Evolutionary conservation across 2,113 vertebrate species (phyloP).

Genomic region (Mesembrinibis cayennensis): DNA sequence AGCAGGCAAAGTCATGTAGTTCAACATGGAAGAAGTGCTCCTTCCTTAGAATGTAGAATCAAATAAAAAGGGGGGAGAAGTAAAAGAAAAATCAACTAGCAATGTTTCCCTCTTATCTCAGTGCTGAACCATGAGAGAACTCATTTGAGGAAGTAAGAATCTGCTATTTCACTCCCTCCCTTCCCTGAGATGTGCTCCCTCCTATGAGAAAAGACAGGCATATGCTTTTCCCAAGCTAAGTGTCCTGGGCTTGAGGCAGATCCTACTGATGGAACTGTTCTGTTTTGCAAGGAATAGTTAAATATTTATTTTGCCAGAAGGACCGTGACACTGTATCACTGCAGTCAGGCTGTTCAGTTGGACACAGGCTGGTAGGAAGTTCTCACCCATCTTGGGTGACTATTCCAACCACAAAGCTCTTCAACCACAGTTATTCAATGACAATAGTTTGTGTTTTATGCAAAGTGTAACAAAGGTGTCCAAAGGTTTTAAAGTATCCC

Average conservation of each 20-base stretch:
- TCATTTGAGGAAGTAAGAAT: background rate
- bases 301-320: background rate
- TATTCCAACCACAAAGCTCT: background rate
- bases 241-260: background rate
- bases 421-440: background rate
- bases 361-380: background rate
- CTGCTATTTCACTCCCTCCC: background rate
- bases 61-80: background rate
- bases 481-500: background rate
- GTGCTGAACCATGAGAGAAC: background rate
- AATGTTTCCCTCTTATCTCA: background rate
- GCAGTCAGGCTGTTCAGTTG: background rate
- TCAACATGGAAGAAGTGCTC: background rate
- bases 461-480: background rate
- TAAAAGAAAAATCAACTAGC: background rate
- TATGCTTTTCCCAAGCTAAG: background rate
- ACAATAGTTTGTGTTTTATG: background rate
- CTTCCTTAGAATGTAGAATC: background rate
- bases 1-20: background rate
- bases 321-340: background rate
- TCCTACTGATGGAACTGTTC: background rate
- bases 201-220: background rate
- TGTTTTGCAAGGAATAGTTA: background rate
- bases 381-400: background rate
- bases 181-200: background rate